Base-by-base conservation (phyloP, 2,113 vertebrate genomes). In the Lophius piscatorius region DNA sequence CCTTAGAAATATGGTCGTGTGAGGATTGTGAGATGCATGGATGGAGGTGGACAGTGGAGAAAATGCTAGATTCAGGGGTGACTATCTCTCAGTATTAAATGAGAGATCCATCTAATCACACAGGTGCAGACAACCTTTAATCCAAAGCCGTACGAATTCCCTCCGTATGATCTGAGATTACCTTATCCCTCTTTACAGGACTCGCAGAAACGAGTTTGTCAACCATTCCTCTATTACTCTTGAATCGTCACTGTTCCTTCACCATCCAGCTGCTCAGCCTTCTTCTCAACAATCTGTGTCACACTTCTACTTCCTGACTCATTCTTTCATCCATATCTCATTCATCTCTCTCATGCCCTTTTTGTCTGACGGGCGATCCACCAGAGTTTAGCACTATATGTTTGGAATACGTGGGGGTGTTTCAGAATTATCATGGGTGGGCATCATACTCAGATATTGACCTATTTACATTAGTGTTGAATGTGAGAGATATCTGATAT, bases 381-480 rank as follows among this genome's bases (percentile, higher is more conserved):
- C 22, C 22, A 21, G 12, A 59, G 38, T 50, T 70, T 14, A 48
- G 22, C 0, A 29, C 23, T 17, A 44, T 44, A 14, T 10, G 9
- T 31, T 10, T 10, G 42, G 24, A 38, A 41, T 33, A 49, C n/a
- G 22, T 14, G 16, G 38, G 31, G 35, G 38, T 16, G 38, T 59
- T 52, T 68, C 40, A 36, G 48, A 41, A 36, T 16, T 22, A 57
- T 80, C 71, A 69, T 35, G 55, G 29, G 26, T 28, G 8, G 4
- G 4, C 8, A 5, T 4, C 47, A 26, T 36, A 59, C 64, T 80
- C 73, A 77, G 34, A 34, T 18, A 34, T 22, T 52, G 54, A 63
- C 47, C 71, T 74, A 45, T 76, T 76, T 75, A 75, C 49, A 72
- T 78, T 66, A 56, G 18, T 60, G 51, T 62, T 67, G 56, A 85